These are phyloP conservation scores for Myripristis jacobus DNA, from an alignment of 2,797 vertebrate genomes.

Conservation along the genomic window DNA sequence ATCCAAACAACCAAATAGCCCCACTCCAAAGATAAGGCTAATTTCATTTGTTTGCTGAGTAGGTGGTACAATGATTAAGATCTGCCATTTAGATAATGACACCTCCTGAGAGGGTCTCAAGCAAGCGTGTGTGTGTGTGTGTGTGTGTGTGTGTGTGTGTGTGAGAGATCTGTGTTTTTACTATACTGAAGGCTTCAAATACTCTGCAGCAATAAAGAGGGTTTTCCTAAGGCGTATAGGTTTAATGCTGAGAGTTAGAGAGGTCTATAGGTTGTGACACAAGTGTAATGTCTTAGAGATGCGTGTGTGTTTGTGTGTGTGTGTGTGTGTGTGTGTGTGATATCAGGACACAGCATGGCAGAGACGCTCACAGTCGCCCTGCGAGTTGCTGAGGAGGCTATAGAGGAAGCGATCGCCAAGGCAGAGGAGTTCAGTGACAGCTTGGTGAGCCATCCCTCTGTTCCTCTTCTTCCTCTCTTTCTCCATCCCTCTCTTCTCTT, in stretches of 20 bases:
- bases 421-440: slow-evolving; percentile 94
- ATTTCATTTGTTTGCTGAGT: slow-evolving; percentile 48
- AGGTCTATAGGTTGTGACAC: background rate
- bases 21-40: slow-evolving; percentile 19
- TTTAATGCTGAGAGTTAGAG: background rate
- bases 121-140: slow-evolving; percentile 20
- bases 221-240: background rate
- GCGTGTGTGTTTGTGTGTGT: slow-evolving; percentile 11
- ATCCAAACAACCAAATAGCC: slow-evolving; percentile 24
- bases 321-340: slow-evolving; percentile 40
- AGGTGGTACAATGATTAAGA: slow-evolving; percentile 56
- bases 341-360: slow-evolving; percentile 94
- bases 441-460: slow-evolving; percentile 85
- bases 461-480: background rate
- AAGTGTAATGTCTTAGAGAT: background rate
- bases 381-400: slow-evolving; percentile 96
- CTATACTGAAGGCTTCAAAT: slow-evolving; percentile 2
- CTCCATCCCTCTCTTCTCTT: background rate
- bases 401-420: slow-evolving; percentile 96
- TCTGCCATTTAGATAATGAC: slow-evolving; percentile 49
- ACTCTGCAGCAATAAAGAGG: background rate
- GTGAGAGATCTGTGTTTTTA: slow-evolving; percentile 9
- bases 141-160: slow-evolving; percentile 9
- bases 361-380: slow-evolving; percentile 96
- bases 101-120: slow-evolving; percentile 24